Evolutionary conservation across 2,888 invertebrate genomes (phyloP), one percentile per base, ranked within the genome.

Genomic region (Cataglyphis albicans): DNA sequence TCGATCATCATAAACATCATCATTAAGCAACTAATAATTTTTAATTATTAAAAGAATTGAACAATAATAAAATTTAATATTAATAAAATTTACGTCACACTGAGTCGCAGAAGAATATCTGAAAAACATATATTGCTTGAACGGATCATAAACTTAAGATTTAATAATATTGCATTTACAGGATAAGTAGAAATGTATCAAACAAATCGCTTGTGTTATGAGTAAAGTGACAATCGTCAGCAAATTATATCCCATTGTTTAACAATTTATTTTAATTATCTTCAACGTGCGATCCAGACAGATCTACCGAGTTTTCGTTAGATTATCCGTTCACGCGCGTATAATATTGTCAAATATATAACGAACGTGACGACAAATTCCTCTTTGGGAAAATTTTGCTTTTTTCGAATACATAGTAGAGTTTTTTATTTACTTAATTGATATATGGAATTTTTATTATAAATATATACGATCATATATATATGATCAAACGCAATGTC

Each of bases 361-460:
- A 15, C 32, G 35, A 74, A 63, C 12, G 5, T n/a, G 3, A 10
- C 18, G 32, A n/a, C 38, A 21, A 18, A 44, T 59, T 18, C 12
- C 0, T 7, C 0, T 7, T n/a, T 2, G 3, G 61, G 15, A 21
- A 32, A 25, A 6, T 57, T 55, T 12, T 38, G 0, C 32, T 90
- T 29, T 88, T 89, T 15, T 25, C 21, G 9, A 70, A 35, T 52
- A 52, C 2, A 52, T 52, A 52, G 0, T 15, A 32, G 2, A 32
- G 2, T 52, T n/a, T 4, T n/a, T 12, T 68, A 38, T 70, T 21
- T 38, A 59, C 3, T 32, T n/a, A 52, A 25, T 38, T 72, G 3
- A 72, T 35, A 4, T 25, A 57, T 29, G 25, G 18, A 48, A 18
- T 52, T 44, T 57, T 57, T 25, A 72, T 41, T 52, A 52, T 18